Base-by-base conservation (phyloP, 2,113 vertebrate species). In the Forbesichthys papilliferus region DNA sequence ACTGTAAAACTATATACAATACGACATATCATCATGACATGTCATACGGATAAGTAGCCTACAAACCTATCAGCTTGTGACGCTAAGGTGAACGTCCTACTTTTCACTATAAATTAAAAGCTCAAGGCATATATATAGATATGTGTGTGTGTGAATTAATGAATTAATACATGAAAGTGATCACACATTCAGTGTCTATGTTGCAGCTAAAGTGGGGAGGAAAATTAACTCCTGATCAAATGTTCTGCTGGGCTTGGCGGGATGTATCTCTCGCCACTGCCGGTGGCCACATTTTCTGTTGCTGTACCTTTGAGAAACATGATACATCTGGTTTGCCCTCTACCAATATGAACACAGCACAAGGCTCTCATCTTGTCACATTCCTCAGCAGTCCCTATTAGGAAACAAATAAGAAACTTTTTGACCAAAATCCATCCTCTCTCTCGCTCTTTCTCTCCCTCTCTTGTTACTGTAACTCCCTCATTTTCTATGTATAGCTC, bases 401-500 rank as follows among this genome's bases (percentile, higher is more conserved):
- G 65, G 48, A 81, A 33, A 73, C 13, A 79, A 77, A 74, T 66
- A 55, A 57, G 64, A 72, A 9, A 13, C 36, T 80, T 62, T 4
- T 54, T 60, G 4, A 63, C 78, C 57, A 49, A 69, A 77, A 80
- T 61, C 18, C 64, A 69, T 49, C 63, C 5, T 68, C 42, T 18
- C 51, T 61, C 27, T 48, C 5, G 51, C 2, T n/a, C 60, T 62
- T 16, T 18, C 42, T 53, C 18, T 66, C 62, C 51, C 62, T 49
- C 46, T 64, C 42, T 36, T 11, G 5, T 11, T 42, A 27, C 27
- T 27, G 27, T 27, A 27, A 42, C 46, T 62, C 46, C 5, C 48
- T 48, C 42, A 18, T 14, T 36, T 11, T 11, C 51, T 42, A 42
- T 42, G 5, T 42, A 42, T 42, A 27, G 27, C 36, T 5, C 36